Conservation (phyloP, 2,113 vertebrate species). For the Stegostoma tigrinum region DNA sequence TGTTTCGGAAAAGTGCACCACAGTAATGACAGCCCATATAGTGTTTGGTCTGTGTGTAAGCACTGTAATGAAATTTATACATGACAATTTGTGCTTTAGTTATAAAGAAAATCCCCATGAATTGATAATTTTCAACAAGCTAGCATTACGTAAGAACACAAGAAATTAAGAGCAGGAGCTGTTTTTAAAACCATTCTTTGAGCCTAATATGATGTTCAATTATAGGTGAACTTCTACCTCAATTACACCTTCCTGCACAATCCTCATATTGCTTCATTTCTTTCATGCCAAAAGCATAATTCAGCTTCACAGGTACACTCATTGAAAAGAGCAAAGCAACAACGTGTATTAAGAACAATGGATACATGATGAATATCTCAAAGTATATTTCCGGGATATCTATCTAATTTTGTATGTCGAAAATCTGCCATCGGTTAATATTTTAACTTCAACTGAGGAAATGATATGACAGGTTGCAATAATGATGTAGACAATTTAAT, state of each 20-base stretch:
- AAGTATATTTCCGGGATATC: not conserved
- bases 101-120: not conserved
- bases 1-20: not conserved
- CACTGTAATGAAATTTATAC: not conserved
- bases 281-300: not conserved
- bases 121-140: not conserved
- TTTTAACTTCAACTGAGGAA: not conserved
- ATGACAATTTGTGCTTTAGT: not conserved
- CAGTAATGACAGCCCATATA: not conserved
- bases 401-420: no score
- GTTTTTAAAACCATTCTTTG: not conserved
- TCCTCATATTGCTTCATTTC: not conserved
- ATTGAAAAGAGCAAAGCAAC: not conserved
- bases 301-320: not conserved
- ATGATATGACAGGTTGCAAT: not conserved
- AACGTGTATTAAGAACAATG: not conserved
- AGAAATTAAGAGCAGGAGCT: not conserved
- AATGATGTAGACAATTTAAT: constrained; percentile 7
- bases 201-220: not conserved
- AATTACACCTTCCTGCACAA: not conserved
- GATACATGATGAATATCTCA: not conserved
- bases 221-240: not conserved
- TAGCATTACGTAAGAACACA: not conserved
- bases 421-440: not conserved
- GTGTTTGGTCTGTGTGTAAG: not conserved